Evolutionary conservation across 2,113 vertebrate genomes (phyloP).

Genomic region (Chrysemys picta): DNA sequence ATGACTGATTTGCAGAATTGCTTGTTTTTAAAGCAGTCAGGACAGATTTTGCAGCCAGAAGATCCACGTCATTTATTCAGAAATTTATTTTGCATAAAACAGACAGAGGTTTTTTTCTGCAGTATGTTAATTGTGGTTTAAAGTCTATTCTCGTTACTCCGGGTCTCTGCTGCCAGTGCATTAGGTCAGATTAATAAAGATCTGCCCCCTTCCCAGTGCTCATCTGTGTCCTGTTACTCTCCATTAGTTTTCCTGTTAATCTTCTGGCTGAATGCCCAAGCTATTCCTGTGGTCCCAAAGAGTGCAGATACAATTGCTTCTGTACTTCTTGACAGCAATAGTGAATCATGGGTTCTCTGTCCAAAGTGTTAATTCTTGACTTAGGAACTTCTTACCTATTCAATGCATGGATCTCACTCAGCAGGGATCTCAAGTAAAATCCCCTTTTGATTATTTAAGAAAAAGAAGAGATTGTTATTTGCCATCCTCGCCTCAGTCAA

Average conservation of each 20-base stretch:
- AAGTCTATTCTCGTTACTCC: not conserved
- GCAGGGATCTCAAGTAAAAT: not conserved
- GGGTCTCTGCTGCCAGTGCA: not conserved
- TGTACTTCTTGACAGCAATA: not conserved
- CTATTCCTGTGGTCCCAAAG: not conserved
- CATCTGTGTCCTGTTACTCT: not conserved
- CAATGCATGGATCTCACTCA: not conserved
- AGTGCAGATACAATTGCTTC: not conserved
- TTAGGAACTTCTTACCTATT: not conserved
- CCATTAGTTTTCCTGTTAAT: not conserved
- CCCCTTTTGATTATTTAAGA: fast-evolving
- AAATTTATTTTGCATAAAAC: not conserved
- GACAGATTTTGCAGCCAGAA: not conserved
- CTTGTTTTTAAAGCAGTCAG: not conserved
- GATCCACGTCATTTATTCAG: not conserved
- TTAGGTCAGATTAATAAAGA: not conserved
- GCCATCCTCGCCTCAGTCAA: not conserved
- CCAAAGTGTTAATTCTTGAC: not conserved
- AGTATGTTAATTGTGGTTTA: constrained; percentile 24
- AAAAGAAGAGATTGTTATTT: not conserved
- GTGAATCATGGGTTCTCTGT: fast-evolving
- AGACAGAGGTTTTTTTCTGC: not conserved
- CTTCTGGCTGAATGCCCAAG: not conserved
- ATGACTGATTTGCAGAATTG: not conserved
- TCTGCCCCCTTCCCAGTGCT: not conserved